A percentile compares a stretch with the other conserved stretches of the same genome.
phyloP scores from a whole-genome alignment of 2,888 invertebrate genomes.

The Scaptomyza reducta region DNA sequence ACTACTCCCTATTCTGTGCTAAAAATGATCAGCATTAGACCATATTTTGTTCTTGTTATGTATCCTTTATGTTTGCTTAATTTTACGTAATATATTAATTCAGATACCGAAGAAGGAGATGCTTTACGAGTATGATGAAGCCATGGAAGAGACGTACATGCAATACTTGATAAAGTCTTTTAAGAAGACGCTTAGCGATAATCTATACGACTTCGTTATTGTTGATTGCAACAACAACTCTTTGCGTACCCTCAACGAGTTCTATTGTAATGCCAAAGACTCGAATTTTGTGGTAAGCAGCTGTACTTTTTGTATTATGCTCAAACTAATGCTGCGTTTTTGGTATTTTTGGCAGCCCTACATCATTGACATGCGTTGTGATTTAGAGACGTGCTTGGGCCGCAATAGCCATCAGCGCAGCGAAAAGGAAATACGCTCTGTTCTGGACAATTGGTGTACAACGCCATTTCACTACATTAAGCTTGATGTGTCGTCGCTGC shows the following conservation, averaged over 20 bases:
- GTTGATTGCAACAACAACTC: conserved; percentile 95
- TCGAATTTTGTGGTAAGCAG: conserved; percentile 82
- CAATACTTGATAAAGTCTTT: conserved; percentile 94
- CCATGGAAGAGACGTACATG: conserved; percentile 92
- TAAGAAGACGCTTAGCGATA: conserved; percentile 94
- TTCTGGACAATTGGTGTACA: conserved; percentile 89
- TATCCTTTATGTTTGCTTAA: not conserved
- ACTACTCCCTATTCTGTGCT: not conserved
- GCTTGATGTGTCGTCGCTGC: conserved; percentile 92
- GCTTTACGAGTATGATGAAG: conserved; percentile 92
- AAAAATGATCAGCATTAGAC: not conserved
- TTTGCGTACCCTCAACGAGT: conserved; percentile 92
- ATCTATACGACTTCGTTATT: conserved; percentile 96
- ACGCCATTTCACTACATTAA: conserved; percentile 93
- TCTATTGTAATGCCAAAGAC: conserved; percentile 92
- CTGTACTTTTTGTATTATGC: conserved; percentile 1
- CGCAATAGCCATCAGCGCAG: conserved; percentile 93
- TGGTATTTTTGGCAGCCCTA: conserved; percentile 89
- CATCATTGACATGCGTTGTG: conserved; percentile 94
- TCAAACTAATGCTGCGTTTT: conserved; percentile 12
- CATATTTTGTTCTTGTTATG: not conserved
- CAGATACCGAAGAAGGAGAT: conserved; percentile 85
- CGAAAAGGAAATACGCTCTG: conserved; percentile 90
- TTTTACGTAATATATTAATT: not conserved
- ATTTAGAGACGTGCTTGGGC: conserved; percentile 90